These are phyloP conservation scores for Coelogynopora nodosa DNA, from an alignment of 2,888 invertebrate genomes.

Conservation along the genomic window DNA sequence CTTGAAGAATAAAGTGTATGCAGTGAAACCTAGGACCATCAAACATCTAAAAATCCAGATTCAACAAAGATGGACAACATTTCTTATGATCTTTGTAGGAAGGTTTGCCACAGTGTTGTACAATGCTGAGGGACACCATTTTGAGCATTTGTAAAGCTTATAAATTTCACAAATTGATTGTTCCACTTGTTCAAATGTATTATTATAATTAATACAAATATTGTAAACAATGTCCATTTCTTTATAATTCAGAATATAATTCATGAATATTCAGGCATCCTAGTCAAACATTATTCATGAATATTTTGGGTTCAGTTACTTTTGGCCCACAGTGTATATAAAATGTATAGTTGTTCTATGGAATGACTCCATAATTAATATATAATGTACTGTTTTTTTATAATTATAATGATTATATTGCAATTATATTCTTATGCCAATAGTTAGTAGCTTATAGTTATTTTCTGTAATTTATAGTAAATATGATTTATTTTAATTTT, in stretches of 20 bases:
- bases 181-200: background rate
- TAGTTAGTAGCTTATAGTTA: too few species aligned
- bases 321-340: too few species aligned
- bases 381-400: too few species aligned
- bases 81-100: background rate
- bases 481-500: too few species aligned
- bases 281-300: too few species aligned
- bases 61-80: background rate
- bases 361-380: too few species aligned
- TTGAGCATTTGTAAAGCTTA: conserved; percentile 13
- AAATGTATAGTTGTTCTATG: too few species aligned
- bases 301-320: background rate
- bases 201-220: too few species aligned
- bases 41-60: conserved; percentile 17
- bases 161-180: background rate
- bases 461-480: too few species aligned
- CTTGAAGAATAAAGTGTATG: conserved; percentile 24
- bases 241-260: background rate
- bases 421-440: too few species aligned
- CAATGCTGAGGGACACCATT: background rate
- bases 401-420: too few species aligned
- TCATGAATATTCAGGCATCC: too few species aligned
- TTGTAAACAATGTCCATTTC: background rate
- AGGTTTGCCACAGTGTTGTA: background rate
- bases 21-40: conserved; percentile 18